A percentile compares a stretch with the other conserved stretches of the same genome.
Conservation (phyloP, 2,888 invertebrate genomes). For the Cerastis rubricosa region DNA sequence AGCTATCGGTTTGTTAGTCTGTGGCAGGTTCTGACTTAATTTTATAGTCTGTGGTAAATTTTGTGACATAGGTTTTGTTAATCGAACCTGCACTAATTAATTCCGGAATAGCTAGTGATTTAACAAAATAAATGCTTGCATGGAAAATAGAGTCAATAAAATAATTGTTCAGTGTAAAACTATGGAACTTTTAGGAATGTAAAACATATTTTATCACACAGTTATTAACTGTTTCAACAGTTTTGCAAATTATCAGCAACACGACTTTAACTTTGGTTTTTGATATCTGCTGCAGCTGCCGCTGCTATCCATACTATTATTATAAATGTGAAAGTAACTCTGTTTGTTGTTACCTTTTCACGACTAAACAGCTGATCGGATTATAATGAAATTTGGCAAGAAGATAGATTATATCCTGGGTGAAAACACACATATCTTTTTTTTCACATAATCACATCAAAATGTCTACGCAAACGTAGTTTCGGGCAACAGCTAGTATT, state of each 20-base stretch:
- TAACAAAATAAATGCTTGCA: constrained; percentile 2
- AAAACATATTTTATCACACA: constrained; percentile 27
- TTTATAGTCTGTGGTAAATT: constrained; percentile 17
- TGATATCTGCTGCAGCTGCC: neutral
- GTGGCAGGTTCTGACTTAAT: constrained; percentile 15
- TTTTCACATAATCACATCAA: too few relatives aligned
- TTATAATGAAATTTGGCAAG: neutral
- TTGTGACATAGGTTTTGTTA: constrained; percentile 2
- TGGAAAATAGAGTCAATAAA: neutral
- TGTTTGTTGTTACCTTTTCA: neutral
- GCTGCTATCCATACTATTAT: neutral
- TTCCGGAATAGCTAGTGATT: neutral
- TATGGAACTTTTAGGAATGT: constrained; percentile 35
- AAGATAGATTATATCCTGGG: neutral
- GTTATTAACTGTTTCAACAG: constrained; percentile 28
- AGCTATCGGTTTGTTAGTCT: constrained; percentile 34
- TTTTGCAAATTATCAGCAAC: constrained; percentile 50
- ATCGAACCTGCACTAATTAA: constrained; percentile 6
- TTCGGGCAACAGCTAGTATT: neutral
- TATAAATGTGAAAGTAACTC: neutral
- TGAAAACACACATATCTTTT: neutral
- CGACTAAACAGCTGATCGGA: neutral
- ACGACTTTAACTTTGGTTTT: constrained; percentile 38
- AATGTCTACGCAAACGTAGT: too few relatives aligned
- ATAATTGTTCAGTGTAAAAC: constrained; percentile 8